Conservation (phyloP, 2,797 vertebrate genomes). For the Alauda arvensis region DNA sequence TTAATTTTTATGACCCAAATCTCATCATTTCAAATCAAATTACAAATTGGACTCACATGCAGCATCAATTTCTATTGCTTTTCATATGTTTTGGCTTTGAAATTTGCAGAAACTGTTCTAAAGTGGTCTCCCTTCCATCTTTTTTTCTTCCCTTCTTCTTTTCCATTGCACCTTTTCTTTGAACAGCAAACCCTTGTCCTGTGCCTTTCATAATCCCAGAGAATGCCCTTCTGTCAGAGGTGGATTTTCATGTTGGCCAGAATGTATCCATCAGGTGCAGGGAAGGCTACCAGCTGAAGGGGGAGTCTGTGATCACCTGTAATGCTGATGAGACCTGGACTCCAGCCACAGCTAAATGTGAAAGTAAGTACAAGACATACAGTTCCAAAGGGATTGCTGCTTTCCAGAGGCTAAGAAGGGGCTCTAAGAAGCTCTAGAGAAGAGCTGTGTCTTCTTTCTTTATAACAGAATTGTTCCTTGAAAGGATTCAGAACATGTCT, state of each 20-base stretch:
- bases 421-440: background rate
- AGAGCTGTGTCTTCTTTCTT: background rate
- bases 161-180: background rate
- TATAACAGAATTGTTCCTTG: background rate
- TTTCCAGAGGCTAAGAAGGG: background rate
- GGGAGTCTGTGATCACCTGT: conserved; percentile 82
- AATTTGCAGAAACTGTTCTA: background rate
- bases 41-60: background rate
- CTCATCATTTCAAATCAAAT: background rate
- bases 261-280: conserved; percentile 83
- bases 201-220: conserved; percentile 84
- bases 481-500: background rate
- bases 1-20: background rate
- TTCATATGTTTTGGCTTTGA: background rate
- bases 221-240: conserved; percentile 72
- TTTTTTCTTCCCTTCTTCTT: background rate
- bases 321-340: conserved; percentile 90
- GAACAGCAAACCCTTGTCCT: conserved; percentile 86
- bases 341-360: conserved; percentile 80
- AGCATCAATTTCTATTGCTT: background rate
- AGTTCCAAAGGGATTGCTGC: background rate
- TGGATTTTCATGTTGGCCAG: conserved; percentile 85
- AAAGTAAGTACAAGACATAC: conserved; percentile 80
- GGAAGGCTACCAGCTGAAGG: conserved; percentile 84
- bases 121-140: background rate